A percentile compares a stretch with the other conserved stretches of the same genome.
Conservation (phyloP, 2,113 vertebrate genomes). For the Serilophus lunatus region DNA sequence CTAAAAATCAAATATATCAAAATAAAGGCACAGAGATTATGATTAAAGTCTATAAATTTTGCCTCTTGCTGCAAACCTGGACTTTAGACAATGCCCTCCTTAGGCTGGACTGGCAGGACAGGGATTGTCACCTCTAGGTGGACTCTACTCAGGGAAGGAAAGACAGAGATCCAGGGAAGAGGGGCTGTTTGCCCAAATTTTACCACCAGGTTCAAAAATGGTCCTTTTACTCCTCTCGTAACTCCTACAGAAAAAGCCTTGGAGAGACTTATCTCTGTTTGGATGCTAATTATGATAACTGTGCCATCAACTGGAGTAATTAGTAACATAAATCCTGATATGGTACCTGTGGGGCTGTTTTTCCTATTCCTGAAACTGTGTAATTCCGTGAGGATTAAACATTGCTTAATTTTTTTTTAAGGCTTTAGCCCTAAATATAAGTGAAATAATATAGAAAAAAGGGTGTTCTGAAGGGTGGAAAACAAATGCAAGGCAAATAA, state of each 20-base stretch:
- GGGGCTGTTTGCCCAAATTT: too few relatives aligned
- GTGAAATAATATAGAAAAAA: not conserved
- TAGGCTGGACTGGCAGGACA: not conserved
- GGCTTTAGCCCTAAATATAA: not conserved
- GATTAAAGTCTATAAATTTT: not conserved
- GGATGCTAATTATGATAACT: not conserved
- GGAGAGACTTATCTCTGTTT: not conserved
- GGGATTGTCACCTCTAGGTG: not conserved
- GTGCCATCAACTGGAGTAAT: not conserved
- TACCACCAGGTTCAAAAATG: not conserved
- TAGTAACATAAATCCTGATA: not conserved
- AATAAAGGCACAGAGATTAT: not conserved
- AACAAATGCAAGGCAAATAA: not conserved
- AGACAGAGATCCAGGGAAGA: not conserved
- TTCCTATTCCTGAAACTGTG: not conserved
- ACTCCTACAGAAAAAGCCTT: not conserved
- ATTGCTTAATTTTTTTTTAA: not conserved
- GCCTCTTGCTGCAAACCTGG: not conserved
- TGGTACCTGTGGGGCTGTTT: accelerated
- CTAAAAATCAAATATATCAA: not conserved
- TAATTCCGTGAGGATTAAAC: not conserved
- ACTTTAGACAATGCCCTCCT: not conserved
- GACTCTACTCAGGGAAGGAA: not conserved
- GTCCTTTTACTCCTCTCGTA: not conserved
- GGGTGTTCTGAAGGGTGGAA: not conserved